Conservation (phyloP, 2,113 vertebrate species). For the Hippocampus barbouri region DNA sequence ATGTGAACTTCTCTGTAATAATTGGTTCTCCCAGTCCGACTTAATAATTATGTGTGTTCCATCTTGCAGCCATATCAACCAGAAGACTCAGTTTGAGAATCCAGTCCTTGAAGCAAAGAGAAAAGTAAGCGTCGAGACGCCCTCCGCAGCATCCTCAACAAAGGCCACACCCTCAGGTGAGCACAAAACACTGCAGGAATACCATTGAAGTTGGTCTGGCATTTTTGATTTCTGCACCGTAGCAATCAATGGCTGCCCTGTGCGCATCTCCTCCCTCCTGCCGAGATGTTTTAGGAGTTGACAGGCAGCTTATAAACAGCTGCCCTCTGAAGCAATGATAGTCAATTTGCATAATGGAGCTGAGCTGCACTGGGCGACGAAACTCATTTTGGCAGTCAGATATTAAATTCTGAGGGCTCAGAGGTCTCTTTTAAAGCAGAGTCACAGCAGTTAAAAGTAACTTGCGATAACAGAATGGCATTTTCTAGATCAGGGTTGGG, state of each 20-base stretch:
- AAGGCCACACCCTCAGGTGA: constrained; percentile 62
- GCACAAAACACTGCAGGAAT: not conserved
- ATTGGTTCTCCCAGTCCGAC: not conserved
- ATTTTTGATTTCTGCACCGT: not conserved
- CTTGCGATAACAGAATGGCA: constrained; percentile 29
- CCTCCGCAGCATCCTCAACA: constrained; percentile 39
- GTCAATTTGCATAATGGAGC: constrained; percentile 64
- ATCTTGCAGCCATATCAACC: constrained; percentile 88
- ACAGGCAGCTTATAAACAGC: constrained; percentile 54
- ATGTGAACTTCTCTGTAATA: not conserved
- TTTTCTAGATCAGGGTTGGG: constrained; percentile 12
- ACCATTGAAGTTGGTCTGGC: not conserved
- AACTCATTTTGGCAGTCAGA: constrained; percentile 56
- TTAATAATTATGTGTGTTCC: not conserved
- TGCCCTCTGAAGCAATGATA: constrained; percentile 49
- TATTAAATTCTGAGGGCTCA: constrained; percentile 39
- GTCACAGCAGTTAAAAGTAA: constrained; percentile 34
- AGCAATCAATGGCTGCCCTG: not conserved
- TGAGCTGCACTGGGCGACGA: constrained; percentile 25
- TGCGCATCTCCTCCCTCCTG: constrained; percentile 20
- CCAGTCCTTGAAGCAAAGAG: constrained; percentile 94
- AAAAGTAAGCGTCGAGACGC: constrained; percentile 77
- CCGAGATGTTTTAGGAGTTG: constrained; percentile 37
- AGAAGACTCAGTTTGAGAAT: constrained; percentile 99
- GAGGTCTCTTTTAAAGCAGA: constrained; percentile 31